phyloP scores from a whole-genome alignment of 2,113 vertebrate genomes.

The Agelaius tricolor region DNA sequence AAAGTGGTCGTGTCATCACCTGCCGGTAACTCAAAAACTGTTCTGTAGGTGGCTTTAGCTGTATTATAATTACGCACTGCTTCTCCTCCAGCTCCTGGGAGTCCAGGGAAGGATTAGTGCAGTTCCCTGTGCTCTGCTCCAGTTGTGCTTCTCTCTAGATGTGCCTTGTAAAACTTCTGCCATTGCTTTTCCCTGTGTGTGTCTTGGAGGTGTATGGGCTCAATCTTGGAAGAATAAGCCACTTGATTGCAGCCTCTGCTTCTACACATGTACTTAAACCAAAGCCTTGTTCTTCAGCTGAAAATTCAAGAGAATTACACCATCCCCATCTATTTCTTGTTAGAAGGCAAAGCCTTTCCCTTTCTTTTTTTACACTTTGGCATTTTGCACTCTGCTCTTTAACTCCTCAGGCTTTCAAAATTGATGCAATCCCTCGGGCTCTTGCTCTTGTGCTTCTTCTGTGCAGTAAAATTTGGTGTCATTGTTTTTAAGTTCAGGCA shows the following conservation, averaged over 20 bases:
- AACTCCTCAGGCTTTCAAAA: neutral
- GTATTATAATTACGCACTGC: accelerated
- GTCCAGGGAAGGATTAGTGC: neutral
- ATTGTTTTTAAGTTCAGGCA: neutral
- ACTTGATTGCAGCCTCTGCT: neutral
- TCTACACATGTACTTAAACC: neutral
- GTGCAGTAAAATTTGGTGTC: neutral
- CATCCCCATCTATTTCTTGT: neutral
- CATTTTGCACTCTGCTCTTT: neutral
- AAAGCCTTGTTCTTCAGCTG: neutral
- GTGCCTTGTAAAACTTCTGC: neutral
- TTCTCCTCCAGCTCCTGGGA: neutral
- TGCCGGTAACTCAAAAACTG: neutral
- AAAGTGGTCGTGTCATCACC: neutral
- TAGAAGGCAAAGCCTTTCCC: neutral
- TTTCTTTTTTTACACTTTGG: neutral
- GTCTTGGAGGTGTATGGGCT: neutral
- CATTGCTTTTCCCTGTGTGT: neutral
- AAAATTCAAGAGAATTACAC: neutral
- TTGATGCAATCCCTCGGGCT: neutral
- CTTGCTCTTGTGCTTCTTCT: neutral
- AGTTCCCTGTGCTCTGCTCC: accelerated
- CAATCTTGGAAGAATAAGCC: neutral
- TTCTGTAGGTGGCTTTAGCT: neutral
- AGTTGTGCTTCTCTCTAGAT: neutral